phyloP scores from a whole-genome alignment of 2,888 invertebrate genomes.

The Bellardia pandia region DNA sequence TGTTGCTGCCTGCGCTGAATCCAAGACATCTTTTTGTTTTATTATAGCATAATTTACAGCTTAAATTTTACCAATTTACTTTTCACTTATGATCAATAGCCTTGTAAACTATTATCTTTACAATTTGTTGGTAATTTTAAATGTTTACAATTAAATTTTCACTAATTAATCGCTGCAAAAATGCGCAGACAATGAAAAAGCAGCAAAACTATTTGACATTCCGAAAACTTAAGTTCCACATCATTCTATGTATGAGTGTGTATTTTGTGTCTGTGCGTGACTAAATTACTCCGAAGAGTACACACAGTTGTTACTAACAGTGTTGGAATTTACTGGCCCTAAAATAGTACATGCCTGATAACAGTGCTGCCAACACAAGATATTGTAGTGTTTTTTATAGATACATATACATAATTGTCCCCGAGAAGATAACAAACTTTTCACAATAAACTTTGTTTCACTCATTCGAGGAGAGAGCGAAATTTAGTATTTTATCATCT shows the following conservation, averaged over 20 bases:
- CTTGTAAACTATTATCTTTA: not conserved
- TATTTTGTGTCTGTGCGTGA: constrained; percentile 14
- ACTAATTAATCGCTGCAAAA: constrained; percentile 73
- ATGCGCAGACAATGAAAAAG: constrained; percentile 74
- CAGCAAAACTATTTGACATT: constrained; percentile 75
- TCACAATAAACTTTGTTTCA: too few species aligned
- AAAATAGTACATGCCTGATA: too few species aligned
- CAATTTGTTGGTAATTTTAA: constrained; percentile 32
- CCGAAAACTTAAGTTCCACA: constrained; percentile 71
- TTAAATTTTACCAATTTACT: not conserved
- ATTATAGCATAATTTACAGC: not conserved
- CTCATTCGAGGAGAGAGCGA: too few species aligned
- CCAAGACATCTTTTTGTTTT: constrained; percentile 51
- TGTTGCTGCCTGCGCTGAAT: constrained; percentile 73
- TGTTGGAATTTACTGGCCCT: too few species aligned
- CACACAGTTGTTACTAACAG: not conserved
- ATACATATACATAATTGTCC: too few species aligned
- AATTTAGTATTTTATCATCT: too few species aligned
- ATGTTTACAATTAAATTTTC: constrained; percentile 73
- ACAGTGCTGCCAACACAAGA: not conserved
- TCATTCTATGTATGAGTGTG: not conserved
- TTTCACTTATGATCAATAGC: not conserved
- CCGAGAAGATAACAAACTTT: too few species aligned
- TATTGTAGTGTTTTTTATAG: too few species aligned
- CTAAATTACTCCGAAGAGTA: constrained; percentile 27